Percentiles rank a stretch among this genome's conserved stretches.
Conservation (phyloP, 2,888 invertebrate species). For the Nephrotoma flavescens region DNA sequence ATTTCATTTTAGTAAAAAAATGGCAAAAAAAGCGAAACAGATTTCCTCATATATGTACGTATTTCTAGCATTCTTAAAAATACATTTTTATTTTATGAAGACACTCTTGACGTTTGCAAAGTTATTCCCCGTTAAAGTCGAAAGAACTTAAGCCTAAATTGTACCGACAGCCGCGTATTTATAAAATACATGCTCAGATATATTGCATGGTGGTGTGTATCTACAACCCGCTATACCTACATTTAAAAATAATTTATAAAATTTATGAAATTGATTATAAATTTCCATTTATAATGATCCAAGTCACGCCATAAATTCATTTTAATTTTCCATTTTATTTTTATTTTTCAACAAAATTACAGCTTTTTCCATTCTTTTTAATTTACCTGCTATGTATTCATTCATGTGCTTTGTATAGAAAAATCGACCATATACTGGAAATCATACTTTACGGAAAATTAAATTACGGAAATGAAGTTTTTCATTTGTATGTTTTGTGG, state of each 20-base stretch:
- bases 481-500: neutral
- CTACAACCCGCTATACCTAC: no score
- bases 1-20: no score
- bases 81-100: no score
- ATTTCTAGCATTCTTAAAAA: no score
- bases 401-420: neutral
- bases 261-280: neutral
- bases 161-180: no score
- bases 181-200: no score
- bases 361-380: neutral
- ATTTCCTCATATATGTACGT: no score
- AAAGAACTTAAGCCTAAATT: no score
- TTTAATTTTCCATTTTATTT: neutral
- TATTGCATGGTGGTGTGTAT: no score
- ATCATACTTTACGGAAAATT: neutral
- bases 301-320: neutral
- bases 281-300: neutral
- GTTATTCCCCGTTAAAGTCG: no score
- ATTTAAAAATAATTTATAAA: neutral
- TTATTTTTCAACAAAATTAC: neutral
- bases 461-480: neutral
- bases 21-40: no score
- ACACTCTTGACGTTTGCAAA: no score
- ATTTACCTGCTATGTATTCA: neutral
- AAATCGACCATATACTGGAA: neutral